These are phyloP conservation scores for Adineta ricciae DNA, from an alignment of 2,888 invertebrate species.

Conservation along the genomic window DNA sequence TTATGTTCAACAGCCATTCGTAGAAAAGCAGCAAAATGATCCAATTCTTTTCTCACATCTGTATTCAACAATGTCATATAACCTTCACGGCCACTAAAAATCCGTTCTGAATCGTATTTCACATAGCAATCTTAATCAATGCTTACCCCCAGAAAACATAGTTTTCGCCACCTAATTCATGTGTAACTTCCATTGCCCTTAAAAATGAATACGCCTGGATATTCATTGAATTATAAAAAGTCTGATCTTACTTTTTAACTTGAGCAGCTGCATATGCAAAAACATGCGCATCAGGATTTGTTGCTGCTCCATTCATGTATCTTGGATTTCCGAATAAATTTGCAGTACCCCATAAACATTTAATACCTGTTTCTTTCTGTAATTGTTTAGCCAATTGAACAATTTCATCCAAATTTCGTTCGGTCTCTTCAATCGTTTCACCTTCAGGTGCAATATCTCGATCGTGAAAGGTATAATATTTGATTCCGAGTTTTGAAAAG, in stretches of 20 bases:
- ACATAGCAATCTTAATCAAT: not conserved
- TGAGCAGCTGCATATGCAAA: conserved; percentile 58
- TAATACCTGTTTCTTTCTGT: conserved; percentile 55
- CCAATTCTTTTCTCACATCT: conserved; percentile 57
- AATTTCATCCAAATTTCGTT: conserved; percentile 56
- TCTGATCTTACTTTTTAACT: conserved; percentile 25
- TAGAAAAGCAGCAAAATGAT: conserved; percentile 58
- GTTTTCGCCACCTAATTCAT: conserved; percentile 58
- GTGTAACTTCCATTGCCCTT: conserved; percentile 57
- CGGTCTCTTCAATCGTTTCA: conserved; percentile 55
- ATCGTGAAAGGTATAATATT: conserved; percentile 61
- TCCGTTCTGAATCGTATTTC: conserved; percentile 40
- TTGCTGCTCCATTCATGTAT: conserved; percentile 58
- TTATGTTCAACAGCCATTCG: conserved; percentile 59
- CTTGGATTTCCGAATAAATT: conserved; percentile 58
- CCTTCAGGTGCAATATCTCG: conserved; percentile 57
- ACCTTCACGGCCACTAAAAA: conserved; percentile 59
- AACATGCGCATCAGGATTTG: conserved; percentile 57
- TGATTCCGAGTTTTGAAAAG: conserved; percentile 57
- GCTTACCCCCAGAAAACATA: conserved; percentile 47
- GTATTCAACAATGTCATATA: conserved; percentile 57
- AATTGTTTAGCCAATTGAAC: conserved; percentile 56
- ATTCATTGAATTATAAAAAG: not conserved
- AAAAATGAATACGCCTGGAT: not conserved
- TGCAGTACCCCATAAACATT: conserved; percentile 59